Evolutionary conservation across 2,888 invertebrate genomes (phyloP).

Genomic region (Drosophila paramelanica): DNA sequence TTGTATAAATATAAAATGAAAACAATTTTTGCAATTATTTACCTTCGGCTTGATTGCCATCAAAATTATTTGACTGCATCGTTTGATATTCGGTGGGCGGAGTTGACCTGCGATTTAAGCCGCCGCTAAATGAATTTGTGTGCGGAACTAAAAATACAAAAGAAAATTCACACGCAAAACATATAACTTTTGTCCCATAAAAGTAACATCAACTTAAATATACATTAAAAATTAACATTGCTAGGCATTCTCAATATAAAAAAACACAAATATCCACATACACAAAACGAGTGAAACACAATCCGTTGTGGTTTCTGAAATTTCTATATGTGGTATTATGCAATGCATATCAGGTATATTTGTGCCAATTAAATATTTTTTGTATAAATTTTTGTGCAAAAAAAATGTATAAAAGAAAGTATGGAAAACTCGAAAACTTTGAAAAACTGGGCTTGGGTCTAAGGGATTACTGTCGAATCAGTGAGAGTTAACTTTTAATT

Average conservation of each 20-base stretch:
- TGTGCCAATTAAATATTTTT: background rate
- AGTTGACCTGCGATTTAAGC: slow-evolving; percentile 76
- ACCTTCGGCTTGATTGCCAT: slow-evolving; percentile 82
- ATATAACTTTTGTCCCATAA: slow-evolving; percentile 7
- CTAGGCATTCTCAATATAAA: background rate
- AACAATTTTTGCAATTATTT: slow-evolving; percentile 44
- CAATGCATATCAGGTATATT: too few relatives aligned
- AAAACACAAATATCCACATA: slow-evolving; percentile 6
- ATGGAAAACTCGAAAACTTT: background rate
- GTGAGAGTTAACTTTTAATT: too few relatives aligned
- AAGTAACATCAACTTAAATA: slow-evolving; percentile 11
- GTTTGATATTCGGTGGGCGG: slow-evolving; percentile 82
- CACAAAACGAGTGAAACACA: background rate
- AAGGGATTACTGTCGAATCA: too few relatives aligned
- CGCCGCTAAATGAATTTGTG: slow-evolving; percentile 75
- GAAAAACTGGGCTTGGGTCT: too few relatives aligned
- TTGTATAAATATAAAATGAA: slow-evolving; percentile 9
- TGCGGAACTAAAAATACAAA: slow-evolving; percentile 76
- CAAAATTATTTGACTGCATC: slow-evolving; percentile 73
- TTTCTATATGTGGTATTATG: too few relatives aligned
- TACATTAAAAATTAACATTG: slow-evolving; percentile 8
- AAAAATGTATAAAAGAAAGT: background rate
- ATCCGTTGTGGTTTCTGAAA: background rate
- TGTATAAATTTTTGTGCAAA: background rate
- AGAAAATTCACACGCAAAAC: slow-evolving; percentile 23